Conservation (phyloP, 2,888 invertebrate genomes). For the Agrotis clavis region DNA sequence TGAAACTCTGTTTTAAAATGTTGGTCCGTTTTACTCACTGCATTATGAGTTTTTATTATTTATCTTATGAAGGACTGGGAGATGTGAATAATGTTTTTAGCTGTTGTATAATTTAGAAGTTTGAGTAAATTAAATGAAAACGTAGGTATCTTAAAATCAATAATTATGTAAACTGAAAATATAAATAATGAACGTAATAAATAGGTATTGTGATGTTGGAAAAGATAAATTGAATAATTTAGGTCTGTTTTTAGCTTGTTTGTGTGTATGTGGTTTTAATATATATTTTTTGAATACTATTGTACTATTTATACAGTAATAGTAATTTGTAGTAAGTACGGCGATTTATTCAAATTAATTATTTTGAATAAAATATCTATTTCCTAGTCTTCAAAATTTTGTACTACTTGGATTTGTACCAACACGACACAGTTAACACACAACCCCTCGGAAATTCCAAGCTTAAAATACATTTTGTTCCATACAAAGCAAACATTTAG, state of each 20-base stretch:
- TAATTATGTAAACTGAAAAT: too few relatives aligned
- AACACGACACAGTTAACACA: neutral
- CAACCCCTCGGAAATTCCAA: constrained; percentile 7
- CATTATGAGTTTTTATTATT: constrained; percentile 64
- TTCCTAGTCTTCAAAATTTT: neutral
- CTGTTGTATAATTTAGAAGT: constrained; percentile 7
- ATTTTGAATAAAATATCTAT: neutral
- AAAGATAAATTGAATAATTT: neutral
- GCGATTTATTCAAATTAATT: neutral
- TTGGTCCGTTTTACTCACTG: constrained; percentile 62
- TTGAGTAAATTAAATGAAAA: neutral
- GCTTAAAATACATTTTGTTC: constrained; percentile 1
- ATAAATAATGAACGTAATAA: too few relatives aligned
- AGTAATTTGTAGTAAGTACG: neutral
- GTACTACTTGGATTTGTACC: neutral
- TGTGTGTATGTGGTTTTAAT: too few relatives aligned
- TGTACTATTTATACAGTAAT: neutral
- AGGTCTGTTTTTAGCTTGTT: too few relatives aligned
- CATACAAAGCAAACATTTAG: constrained; percentile 31
- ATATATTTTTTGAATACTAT: too few relatives aligned
- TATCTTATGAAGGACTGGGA: constrained; percentile 51
- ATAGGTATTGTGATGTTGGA: neutral
- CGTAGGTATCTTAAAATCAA: neutral
- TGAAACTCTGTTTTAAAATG: constrained; percentile 77
- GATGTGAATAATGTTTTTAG: constrained; percentile 32